Conservation (phyloP, 2,113 vertebrate genomes). For the Parus major region DNA sequence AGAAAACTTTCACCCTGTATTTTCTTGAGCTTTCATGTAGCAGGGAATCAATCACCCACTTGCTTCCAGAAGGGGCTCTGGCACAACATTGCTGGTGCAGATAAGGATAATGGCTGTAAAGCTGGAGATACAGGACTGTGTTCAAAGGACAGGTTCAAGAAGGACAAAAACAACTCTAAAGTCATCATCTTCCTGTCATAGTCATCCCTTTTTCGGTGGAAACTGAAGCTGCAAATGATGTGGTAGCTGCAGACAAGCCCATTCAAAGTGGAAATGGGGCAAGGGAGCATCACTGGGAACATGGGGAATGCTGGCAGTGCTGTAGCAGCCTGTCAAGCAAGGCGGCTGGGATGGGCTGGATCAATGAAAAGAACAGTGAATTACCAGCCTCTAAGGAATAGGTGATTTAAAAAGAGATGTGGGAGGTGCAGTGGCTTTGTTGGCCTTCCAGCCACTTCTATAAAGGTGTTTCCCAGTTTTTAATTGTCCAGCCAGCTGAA, state of each 20-base stretch:
- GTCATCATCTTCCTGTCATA: background rate
- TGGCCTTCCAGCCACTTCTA: background rate
- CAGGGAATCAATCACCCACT: background rate
- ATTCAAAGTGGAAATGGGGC: background rate
- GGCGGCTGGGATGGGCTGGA: background rate
- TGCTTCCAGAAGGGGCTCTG: background rate
- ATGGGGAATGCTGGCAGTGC: background rate
- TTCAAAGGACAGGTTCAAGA: background rate
- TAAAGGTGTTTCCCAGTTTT: background rate
- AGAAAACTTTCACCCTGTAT: background rate
- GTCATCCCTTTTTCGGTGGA: background rate
- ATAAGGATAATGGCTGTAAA: background rate
- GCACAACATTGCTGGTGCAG: background rate
- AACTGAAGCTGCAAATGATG: background rate
- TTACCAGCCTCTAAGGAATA: background rate
- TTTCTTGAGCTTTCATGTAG: background rate
- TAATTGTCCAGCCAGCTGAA: background rate
- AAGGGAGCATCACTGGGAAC: background rate
- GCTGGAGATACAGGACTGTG: background rate
- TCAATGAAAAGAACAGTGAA: slow-evolving; percentile 1
- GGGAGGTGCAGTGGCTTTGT: background rate
- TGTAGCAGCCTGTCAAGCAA: background rate
- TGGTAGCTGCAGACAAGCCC: background rate
- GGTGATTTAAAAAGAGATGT: background rate
- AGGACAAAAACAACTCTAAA: background rate